phyloP scores from a whole-genome alignment of 2,113 vertebrate species.

The Empidonax alnorum region DNA sequence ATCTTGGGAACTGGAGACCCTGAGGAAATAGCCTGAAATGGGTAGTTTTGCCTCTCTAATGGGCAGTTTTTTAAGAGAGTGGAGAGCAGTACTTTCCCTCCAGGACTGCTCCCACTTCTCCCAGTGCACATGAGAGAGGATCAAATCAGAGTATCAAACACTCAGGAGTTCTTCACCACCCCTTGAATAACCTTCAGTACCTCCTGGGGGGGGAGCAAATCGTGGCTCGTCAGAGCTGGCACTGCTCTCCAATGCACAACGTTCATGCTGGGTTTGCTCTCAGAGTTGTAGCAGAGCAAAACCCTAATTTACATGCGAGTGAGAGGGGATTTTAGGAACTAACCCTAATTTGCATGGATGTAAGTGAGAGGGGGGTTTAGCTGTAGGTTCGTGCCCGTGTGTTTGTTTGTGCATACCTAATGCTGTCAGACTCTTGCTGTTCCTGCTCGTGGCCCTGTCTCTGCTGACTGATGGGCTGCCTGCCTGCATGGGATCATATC shows the following conservation, averaged over 20 bases:
- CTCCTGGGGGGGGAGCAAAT: background rate
- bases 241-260: background rate
- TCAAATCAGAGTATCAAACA: background rate
- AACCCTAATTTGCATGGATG: background rate
- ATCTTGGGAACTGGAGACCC: background rate
- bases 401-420: background rate
- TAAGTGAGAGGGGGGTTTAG: background rate
- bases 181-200: background rate
- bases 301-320: background rate
- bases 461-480: constrained; percentile 8
- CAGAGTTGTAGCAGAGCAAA: background rate
- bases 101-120: background rate
- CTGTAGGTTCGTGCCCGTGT: background rate
- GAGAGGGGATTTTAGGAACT: background rate
- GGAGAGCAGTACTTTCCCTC: background rate
- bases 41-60: background rate
- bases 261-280: background rate
- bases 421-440: background rate
- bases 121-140: fast-evolving
- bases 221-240: background rate
- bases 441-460: background rate
- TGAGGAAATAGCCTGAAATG: background rate
- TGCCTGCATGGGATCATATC: background rate
- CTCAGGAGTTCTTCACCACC: background rate
- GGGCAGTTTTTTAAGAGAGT: background rate